Evolutionary conservation across 2,797 vertebrate species (phyloP), one percentile per base, ranked within the genome.

Genomic region (Pampus argenteus): DNA sequence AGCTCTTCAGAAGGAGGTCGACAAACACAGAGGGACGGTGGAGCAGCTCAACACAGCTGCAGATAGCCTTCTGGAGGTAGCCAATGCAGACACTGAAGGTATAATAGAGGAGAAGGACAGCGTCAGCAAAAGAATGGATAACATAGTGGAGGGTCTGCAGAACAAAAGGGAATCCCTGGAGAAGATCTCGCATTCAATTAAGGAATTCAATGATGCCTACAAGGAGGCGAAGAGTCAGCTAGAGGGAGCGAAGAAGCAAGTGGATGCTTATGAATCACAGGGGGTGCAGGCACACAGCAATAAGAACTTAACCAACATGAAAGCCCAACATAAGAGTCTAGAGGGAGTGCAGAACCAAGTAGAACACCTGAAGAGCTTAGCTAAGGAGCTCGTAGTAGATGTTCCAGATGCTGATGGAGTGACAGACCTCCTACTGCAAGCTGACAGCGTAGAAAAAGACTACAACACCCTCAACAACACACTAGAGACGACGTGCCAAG

Each of bases 311-410:
- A 96, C 95, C 0, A 90, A 96, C 89, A 95, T 99, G 94, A 98
- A 99, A 86, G 93, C 96, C 52, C 97, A 99, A 78, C 98, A 98
- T 66, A 98, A 97, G 81, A 91, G 94, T 57, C 93, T 99, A 54
- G 95, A 97, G 64, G 86, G 85, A 59, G 80, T 96, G 74, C 95
- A 95, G 69, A 93, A 93, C 25, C 96, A 96, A 28, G 82, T 99
- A 1, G 95, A 97, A 68, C 88, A 95, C 72, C 88, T 95, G 42
- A 96, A 94, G 89, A 93, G 79, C 45, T 87, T 99, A 66, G 96
- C 96, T 51, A 96, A 96, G 73, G 94, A 94, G 25, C 91, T 99
- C 14, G 96, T 99, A n/a, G 86, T 94, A 0, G 95, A 95, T 51
- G 91, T 96, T 50, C 94, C 95, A 7, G 95, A 96, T 71, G 95